These are phyloP conservation scores for Strigamia crassipes DNA, from an alignment of 2,888 invertebrate species.

Conservation along the genomic window DNA sequence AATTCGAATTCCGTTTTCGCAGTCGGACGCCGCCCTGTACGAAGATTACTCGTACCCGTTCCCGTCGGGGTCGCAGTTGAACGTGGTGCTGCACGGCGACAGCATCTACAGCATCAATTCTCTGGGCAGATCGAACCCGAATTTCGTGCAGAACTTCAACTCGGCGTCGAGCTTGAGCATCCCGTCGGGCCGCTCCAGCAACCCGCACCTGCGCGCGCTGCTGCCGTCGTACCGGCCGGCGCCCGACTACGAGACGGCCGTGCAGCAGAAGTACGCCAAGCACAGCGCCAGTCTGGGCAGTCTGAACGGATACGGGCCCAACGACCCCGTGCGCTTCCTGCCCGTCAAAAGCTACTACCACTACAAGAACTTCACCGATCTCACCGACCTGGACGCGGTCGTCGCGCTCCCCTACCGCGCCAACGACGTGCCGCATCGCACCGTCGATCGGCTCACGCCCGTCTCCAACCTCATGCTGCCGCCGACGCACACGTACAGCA, in stretches of 20 bases:
- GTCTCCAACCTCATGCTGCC: constrained; percentile 48
- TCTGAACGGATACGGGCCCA: constrained; percentile 20
- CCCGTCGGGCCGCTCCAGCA: constrained; percentile 4
- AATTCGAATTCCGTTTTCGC: constrained; percentile 20
- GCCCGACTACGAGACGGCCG: constrained; percentile 92
- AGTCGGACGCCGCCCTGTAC: background rate
- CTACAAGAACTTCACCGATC: constrained; percentile 54
- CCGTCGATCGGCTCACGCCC: constrained; percentile 27
- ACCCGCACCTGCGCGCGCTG: constrained; percentile 47
- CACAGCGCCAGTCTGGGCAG: constrained; percentile 46
- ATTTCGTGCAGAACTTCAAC: constrained; percentile 13
- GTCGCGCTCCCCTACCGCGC: constrained; percentile 20
- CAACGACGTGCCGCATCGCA: constrained; percentile 10
- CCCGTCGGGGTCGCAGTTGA: background rate
- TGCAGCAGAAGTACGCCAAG: constrained; percentile 72
- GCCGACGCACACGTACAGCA: constrained; percentile 55
- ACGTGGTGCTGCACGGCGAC: constrained; percentile 13
- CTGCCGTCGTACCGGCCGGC: constrained; percentile 70
- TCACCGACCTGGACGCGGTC: constrained; percentile 52
- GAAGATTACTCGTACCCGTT: background rate
- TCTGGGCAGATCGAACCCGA: background rate
- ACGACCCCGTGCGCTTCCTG: constrained; percentile 36
- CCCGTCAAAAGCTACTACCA: constrained; percentile 52
- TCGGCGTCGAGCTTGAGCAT: constrained; percentile 42
- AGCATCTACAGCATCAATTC: constrained; percentile 45